Evolutionary conservation across 2,888 invertebrate genomes (phyloP).

Genomic region (Spisula subtruncata): DNA sequence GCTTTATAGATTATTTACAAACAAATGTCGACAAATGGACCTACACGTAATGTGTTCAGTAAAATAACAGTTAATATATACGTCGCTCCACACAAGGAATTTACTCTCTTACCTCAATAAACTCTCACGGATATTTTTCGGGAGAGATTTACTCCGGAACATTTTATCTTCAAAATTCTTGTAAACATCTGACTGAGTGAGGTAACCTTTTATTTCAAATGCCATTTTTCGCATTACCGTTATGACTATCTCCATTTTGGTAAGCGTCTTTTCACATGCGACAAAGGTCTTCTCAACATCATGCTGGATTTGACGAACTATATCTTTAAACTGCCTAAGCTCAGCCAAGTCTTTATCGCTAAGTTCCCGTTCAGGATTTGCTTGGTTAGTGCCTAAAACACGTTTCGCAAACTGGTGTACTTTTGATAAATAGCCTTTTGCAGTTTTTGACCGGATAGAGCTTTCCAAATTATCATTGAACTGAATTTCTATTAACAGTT

Average conservation of each 20-base stretch:
- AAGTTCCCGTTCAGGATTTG: not conserved
- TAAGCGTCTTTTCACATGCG: not conserved
- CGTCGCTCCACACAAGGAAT: not conserved
- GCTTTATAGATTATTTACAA: too few species aligned
- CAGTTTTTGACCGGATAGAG: not conserved
- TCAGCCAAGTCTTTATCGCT: not conserved
- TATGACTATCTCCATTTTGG: conserved; percentile 1
- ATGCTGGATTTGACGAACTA: not conserved
- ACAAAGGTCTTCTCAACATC: not conserved
- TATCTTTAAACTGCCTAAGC: not conserved
- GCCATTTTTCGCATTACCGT: conserved; percentile 30
- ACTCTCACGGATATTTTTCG: not conserved
- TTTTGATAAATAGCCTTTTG: not conserved
- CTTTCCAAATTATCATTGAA: not conserved
- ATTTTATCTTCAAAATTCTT: not conserved
- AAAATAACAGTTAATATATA: too few species aligned
- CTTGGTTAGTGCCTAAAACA: conserved; percentile 49
- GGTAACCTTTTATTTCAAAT: conserved; percentile 32
- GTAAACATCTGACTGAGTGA: not conserved
- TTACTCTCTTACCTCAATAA: not conserved
- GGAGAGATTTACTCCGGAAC: not conserved
- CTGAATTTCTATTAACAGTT: not conserved
- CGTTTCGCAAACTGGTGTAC: not conserved
- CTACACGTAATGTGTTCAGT: too few species aligned
- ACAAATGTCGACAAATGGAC: too few species aligned